Conservation (phyloP, 2,113 vertebrate genomes). For the Oceanites oceanicus region DNA sequence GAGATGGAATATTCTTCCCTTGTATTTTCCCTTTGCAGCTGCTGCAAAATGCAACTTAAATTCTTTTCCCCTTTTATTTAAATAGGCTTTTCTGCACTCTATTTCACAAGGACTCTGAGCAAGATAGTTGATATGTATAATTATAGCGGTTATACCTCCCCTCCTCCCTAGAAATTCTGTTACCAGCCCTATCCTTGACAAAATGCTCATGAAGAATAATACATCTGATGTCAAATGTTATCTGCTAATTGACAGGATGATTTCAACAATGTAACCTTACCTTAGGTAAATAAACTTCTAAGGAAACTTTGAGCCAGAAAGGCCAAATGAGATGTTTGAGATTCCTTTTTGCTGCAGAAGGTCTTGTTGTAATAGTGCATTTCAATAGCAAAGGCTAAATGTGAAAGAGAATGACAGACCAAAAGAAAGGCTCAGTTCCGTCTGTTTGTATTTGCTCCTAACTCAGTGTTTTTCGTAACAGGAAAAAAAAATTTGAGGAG, state of each 20-base stretch:
- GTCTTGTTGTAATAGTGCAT: constrained; percentile 14
- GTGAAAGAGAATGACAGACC: background rate
- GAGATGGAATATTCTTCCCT: background rate
- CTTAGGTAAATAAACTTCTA: constrained; percentile 17
- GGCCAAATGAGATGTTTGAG: constrained; percentile 1
- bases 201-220: constrained; percentile 11
- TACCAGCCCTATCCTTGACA: background rate
- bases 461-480: background rate
- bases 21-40: background rate
- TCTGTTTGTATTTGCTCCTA: background rate
- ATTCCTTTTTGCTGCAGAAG: constrained; percentile 18
- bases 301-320: background rate
- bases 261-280: constrained; percentile 10
- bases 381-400: background rate
- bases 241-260: constrained; percentile 16
- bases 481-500: background rate
- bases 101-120: background rate
- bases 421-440: background rate
- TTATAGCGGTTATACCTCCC: background rate
- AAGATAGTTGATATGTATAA: background rate
- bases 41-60: background rate
- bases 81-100: background rate
- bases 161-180: background rate
- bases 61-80: background rate
- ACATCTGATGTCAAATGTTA: constrained; percentile 21